phyloP scores from a whole-genome alignment of 2,113 vertebrate genomes.

The Pandion haliaetus region DNA sequence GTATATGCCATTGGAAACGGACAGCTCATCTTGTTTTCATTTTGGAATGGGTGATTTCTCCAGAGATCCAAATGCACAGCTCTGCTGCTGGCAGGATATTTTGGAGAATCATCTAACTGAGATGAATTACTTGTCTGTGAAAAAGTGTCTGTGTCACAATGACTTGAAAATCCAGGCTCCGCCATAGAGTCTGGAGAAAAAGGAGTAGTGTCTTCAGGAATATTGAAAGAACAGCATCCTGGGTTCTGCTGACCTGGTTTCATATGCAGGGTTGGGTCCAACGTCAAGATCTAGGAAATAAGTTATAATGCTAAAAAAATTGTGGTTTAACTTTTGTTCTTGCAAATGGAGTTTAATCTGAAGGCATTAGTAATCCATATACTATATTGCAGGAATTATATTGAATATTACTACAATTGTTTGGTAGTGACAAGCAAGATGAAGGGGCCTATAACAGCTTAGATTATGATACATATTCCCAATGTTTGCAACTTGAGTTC shows the following conservation, averaged over 20 bases:
- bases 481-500: background rate
- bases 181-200: conserved; percentile 85
- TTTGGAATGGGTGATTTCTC: conserved; percentile 55
- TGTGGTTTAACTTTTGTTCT: background rate
- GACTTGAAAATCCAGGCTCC: conserved; percentile 66
- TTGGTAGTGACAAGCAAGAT: background rate
- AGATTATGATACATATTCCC: background rate
- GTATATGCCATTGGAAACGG: conserved; percentile 21
- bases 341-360: background rate
- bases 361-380: background rate
- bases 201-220: conserved; percentile 58
- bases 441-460: background rate
- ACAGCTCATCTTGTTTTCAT: conserved; percentile 34
- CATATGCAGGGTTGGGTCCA: conserved; percentile 79
- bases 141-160: conserved; percentile 78
- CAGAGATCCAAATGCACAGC: conserved; percentile 36
- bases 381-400: background rate
- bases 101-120: conserved; percentile 54
- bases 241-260: conserved; percentile 77
- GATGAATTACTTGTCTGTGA: conserved; percentile 78
- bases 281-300: conserved; percentile 77
- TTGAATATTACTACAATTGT: background rate
- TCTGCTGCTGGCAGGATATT: conserved; percentile 39
- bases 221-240: conserved; percentile 66
- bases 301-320: background rate